Conservation (phyloP, 2,888 invertebrate genomes). For the Dasypolia templi region DNA sequence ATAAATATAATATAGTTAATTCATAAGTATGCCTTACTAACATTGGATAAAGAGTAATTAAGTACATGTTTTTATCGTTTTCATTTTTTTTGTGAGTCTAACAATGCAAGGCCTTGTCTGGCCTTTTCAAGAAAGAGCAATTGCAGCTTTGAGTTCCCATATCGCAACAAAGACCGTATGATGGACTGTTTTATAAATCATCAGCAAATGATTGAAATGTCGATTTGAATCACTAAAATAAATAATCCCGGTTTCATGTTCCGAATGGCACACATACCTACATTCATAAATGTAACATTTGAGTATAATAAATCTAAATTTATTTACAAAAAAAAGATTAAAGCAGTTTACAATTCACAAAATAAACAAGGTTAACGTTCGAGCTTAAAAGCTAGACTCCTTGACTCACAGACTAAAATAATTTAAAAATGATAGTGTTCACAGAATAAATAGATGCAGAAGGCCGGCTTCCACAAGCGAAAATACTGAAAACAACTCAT, state of each 20-base stretch:
- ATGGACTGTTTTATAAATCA: constrained; percentile 8
- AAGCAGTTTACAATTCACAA: constrained; percentile 44
- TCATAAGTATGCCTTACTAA: no score
- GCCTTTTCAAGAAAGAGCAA: background rate
- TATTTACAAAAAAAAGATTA: constrained; percentile 55
- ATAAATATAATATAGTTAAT: no score
- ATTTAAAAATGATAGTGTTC: constrained; percentile 45
- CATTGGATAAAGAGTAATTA: no score
- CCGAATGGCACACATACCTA: constrained; percentile 9
- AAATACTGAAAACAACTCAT: background rate
- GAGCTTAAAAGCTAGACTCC: constrained; percentile 50
- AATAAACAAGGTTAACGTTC: constrained; percentile 43
- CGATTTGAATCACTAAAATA: constrained; percentile 13
- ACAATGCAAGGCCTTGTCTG: background rate
- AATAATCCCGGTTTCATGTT: background rate
- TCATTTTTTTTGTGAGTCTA: no score
- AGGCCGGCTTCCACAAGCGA: background rate
- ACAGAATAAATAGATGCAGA: constrained; percentile 6
- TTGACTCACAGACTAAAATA: constrained; percentile 59
- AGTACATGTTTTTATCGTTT: no score
- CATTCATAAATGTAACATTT: constrained; percentile 26
- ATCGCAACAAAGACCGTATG: background rate
- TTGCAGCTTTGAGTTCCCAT: background rate
- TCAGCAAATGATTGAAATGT: constrained; percentile 13
- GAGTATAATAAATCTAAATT: constrained; percentile 49